phyloP scores from a whole-genome alignment of 2,888 invertebrate species.

The Sarcophaga carnaria region DNA sequence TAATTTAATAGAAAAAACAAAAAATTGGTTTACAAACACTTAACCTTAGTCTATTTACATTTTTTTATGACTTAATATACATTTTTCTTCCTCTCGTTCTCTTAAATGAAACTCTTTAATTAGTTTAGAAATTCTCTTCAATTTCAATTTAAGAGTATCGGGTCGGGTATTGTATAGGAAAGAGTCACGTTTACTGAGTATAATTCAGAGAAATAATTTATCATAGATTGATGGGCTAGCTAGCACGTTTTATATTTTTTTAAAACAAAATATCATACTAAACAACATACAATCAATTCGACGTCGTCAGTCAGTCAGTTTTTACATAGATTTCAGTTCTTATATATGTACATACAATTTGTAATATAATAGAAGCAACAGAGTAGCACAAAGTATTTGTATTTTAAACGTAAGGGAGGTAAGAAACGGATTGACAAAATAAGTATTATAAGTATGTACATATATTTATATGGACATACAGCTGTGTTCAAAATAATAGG shows the following conservation, averaged over 20 bases:
- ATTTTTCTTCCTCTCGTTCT: not conserved
- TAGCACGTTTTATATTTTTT: slow-evolving; percentile 28
- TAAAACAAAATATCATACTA: not conserved
- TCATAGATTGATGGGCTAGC: not conserved
- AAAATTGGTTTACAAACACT: slow-evolving; percentile 19
- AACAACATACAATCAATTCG: too few relatives aligned
- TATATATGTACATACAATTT: not conserved
- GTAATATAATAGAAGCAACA: not conserved
- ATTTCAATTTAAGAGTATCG: not conserved
- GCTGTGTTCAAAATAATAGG: too few relatives aligned
- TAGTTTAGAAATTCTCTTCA: not conserved
- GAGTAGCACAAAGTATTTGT: not conserved
- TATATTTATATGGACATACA: not conserved
- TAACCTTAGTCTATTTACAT: slow-evolving; percentile 8
- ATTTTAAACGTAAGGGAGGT: not conserved
- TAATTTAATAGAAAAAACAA: not conserved
- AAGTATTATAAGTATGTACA: not conserved
- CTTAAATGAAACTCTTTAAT: not conserved
- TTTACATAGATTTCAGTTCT: not conserved
- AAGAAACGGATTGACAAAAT: not conserved
- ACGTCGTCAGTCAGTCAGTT: not conserved
- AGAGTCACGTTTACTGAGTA: slow-evolving; percentile 35
- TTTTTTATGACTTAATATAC: not conserved
- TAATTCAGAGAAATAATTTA: not conserved
- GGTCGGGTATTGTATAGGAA: too few relatives aligned